Evolutionary conservation across 2,888 invertebrate species (phyloP), one percentile per base, ranked within the genome.

Genomic region (Proisotoma minuta): DNA sequence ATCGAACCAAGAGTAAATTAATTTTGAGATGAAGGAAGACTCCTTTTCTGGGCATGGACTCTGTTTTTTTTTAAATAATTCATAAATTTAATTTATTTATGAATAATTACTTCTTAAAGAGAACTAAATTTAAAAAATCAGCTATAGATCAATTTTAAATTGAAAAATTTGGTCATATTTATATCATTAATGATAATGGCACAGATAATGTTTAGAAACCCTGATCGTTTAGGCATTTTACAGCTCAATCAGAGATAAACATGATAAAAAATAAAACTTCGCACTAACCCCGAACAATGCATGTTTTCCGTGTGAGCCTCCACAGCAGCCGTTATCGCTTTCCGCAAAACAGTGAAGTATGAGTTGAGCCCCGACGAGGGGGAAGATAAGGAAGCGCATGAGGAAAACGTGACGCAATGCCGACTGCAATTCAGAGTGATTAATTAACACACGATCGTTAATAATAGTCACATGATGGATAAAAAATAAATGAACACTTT

Each of bases 1-100:
- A 61, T 79, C 79, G 73, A 81, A 79, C 82, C 82, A 83, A 76
- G 79, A 79, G 74, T 81, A 81, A 23, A 79, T 78, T 52, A 82
- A 75, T 59, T 76, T 75, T 20, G 79, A 81, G 47, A 81, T 69
- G 74, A 81, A 82, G 3, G 81, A 81, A 1, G 80, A 76, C 39
- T 71, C 71, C 34, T 74, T 73, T 71, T 82, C 81, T 5, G 82
- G 82, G 66, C 81, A 80, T 8, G 78, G 76, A 52, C 77, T 77
- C 27, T 24, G 34, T 49, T 49, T 47, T 5, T n/a, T n/a, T n/a
- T n/a, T n/a, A n/a, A 5, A 47, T 12, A 18, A 47, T 12, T 15
- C 18, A 15, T 47, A 10, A 15, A 50, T 22, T 5, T 22, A 10
- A 24, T 50, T 8, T 8, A 50, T 10, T 34, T 34, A 34, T n/a